Conservation (phyloP, 2,113 vertebrate genomes). For the Lathamus discolor region DNA sequence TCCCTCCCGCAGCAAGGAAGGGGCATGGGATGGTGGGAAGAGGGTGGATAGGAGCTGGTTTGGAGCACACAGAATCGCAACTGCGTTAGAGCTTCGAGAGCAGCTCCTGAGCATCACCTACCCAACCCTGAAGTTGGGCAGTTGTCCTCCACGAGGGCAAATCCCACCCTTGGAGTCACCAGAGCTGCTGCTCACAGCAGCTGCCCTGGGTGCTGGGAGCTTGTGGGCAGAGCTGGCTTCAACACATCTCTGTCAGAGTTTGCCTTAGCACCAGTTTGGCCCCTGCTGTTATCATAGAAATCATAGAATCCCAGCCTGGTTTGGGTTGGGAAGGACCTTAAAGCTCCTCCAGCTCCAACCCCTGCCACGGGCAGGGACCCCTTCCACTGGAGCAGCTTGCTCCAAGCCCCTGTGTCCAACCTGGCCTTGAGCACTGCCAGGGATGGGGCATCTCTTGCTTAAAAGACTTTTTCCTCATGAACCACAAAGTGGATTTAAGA, state of each 20-base stretch:
- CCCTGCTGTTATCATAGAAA: not conserved
- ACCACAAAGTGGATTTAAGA: conserved; percentile 20
- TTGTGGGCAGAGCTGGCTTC: not conserved
- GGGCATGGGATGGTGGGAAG: accelerated
- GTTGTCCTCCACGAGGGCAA: accelerated
- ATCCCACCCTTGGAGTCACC: not conserved
- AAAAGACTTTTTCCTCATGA: not conserved
- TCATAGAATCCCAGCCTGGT: not conserved
- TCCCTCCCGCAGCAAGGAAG: not conserved
- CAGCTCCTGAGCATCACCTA: not conserved
- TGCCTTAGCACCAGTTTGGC: not conserved
- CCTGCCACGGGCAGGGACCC: not conserved
- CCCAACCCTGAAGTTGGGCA: not conserved
- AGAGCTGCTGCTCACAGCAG: not conserved
- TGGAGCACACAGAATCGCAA: accelerated
- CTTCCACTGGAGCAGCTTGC: not conserved
- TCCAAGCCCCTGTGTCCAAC: not conserved
- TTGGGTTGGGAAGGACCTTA: not conserved
- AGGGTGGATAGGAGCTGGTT: not conserved
- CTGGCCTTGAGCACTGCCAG: not conserved
- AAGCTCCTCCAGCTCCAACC: not conserved
- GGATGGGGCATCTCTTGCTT: not conserved
- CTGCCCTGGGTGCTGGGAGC: not conserved
- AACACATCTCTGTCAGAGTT: not conserved
- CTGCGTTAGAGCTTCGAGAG: not conserved